These are phyloP conservation scores for Heliconius hortense DNA, from an alignment of 2,888 invertebrate species.

Conservation along the genomic window DNA sequence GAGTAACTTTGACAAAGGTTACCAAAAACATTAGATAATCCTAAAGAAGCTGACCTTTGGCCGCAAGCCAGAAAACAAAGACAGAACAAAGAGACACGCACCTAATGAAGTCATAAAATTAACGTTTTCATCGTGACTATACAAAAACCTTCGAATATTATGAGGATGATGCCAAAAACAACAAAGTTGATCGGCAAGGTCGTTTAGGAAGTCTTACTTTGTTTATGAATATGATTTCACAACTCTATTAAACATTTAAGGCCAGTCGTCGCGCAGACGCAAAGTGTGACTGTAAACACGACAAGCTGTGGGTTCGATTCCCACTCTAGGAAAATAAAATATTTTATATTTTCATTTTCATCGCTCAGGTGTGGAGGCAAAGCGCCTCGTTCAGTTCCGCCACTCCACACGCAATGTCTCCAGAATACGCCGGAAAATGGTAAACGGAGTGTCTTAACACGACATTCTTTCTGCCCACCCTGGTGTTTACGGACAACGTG, in stretches of 20 bases:
- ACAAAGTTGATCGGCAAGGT: constrained; percentile 38
- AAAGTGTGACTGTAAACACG: too few relatives aligned
- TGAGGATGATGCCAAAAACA: constrained; percentile 41
- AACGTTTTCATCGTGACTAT: constrained; percentile 37
- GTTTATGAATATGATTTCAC: constrained; percentile 33
- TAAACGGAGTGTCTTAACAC: too few relatives aligned
- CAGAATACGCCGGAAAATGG: too few relatives aligned
- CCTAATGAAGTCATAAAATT: constrained; percentile 36
- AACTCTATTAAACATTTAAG: constrained; percentile 31
- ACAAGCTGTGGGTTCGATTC: too few relatives aligned
- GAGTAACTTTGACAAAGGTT: constrained; percentile 15
- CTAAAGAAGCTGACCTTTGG: constrained; percentile 38
- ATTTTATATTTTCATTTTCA: too few relatives aligned
- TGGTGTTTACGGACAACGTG: too few relatives aligned
- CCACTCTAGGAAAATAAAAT: too few relatives aligned
- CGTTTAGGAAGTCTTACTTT: constrained; percentile 29
- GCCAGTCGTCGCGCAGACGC: too few relatives aligned
- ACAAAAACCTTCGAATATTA: constrained; percentile 41
- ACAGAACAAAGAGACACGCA: constrained; percentile 39
- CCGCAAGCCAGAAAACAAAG: constrained; percentile 37
- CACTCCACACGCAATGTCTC: too few relatives aligned
- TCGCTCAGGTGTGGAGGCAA: too few relatives aligned
- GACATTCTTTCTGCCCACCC: too few relatives aligned
- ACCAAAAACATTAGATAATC: constrained; percentile 5
- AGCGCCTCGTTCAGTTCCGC: too few relatives aligned